Percentiles rank a stretch among this genome's conserved stretches.
Evolutionary conservation across 2,888 invertebrate species (phyloP).

Genomic region (Hemicrepidius hirtus): DNA sequence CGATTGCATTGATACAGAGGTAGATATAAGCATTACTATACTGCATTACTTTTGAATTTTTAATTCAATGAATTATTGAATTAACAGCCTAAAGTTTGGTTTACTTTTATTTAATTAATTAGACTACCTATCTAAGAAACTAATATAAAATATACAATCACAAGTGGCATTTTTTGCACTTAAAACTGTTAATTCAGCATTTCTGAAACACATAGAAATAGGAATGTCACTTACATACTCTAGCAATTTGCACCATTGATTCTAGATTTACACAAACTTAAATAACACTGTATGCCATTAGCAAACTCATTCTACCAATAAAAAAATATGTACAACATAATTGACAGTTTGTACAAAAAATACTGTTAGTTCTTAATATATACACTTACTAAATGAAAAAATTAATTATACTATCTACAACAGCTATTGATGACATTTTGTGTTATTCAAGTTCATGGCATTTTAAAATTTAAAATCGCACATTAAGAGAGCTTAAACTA

Average conservation of each 20-base stretch:
- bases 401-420: slow-evolving; percentile 49
- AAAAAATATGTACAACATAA: slow-evolving; percentile 62
- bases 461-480: slow-evolving; percentile 52
- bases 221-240: slow-evolving; percentile 66
- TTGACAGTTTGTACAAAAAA: slow-evolving; percentile 66
- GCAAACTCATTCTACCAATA: slow-evolving; percentile 55
- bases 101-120: slow-evolving; percentile 51
- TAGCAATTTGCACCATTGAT: slow-evolving; percentile 69
- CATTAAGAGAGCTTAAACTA: slow-evolving; percentile 61
- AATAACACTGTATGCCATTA: slow-evolving; percentile 51
- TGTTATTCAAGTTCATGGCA: slow-evolving; percentile 41
- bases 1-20: slow-evolving; percentile 36
- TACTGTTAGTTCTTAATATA: slow-evolving; percentile 61
- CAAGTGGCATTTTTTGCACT: slow-evolving; percentile 54
- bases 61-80: slow-evolving; percentile 50
- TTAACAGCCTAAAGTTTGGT: slow-evolving; percentile 54
- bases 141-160: slow-evolving; percentile 58
- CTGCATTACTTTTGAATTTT: slow-evolving; percentile 50
- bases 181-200: slow-evolving; percentile 54
- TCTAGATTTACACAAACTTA: slow-evolving; percentile 60
- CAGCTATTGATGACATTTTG: slow-evolving; percentile 11
- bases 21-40: slow-evolving; percentile 43
- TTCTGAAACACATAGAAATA: slow-evolving; percentile 63
- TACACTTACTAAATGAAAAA: slow-evolving; percentile 53
- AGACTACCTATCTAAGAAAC: slow-evolving; percentile 56